Conservation (phyloP, 2,888 invertebrate species). For the Metopia argyrocephala region DNA sequence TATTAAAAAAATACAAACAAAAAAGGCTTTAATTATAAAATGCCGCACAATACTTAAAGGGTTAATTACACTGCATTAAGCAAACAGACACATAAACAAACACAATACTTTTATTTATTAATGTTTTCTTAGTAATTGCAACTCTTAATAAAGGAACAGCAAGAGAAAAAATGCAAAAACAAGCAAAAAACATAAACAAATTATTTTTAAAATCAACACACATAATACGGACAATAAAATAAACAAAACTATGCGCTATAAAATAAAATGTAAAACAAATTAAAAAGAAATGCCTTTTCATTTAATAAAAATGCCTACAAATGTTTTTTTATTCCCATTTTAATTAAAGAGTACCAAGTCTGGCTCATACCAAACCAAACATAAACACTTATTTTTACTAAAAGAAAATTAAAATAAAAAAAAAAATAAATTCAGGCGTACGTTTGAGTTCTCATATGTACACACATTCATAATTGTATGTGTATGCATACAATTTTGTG, state of each 20-base stretch:
- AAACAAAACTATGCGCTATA: background rate
- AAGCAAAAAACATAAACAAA: background rate
- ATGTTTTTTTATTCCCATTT: conserved; percentile 52
- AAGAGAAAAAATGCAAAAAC: background rate
- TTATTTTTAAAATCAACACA: conserved; percentile 7
- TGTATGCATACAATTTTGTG: background rate
- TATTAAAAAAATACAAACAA: conserved; percentile 12
- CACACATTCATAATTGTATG: background rate
- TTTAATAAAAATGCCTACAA: conserved; percentile 44
- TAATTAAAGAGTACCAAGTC: conserved; percentile 56
- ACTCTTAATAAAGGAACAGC: background rate
- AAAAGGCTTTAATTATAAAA: conserved; percentile 33
- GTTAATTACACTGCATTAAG: conserved; percentile 48
- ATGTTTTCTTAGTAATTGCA: background rate
- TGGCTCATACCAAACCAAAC: background rate
- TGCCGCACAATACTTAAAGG: conserved; percentile 44
- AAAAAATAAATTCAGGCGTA: no score
- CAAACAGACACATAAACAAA: background rate
- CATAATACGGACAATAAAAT: background rate
- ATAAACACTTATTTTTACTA: background rate
- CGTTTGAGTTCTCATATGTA: background rate
- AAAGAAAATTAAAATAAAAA: no score
- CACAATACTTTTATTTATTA: background rate
- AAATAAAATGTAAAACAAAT: background rate
- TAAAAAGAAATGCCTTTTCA: conserved; percentile 27